Percentiles rank a stretch among this genome's conserved stretches.
Evolutionary conservation across 1,140 invertebrate species (phyloP).

Genomic region (Neodiprion lecontei): DNA sequence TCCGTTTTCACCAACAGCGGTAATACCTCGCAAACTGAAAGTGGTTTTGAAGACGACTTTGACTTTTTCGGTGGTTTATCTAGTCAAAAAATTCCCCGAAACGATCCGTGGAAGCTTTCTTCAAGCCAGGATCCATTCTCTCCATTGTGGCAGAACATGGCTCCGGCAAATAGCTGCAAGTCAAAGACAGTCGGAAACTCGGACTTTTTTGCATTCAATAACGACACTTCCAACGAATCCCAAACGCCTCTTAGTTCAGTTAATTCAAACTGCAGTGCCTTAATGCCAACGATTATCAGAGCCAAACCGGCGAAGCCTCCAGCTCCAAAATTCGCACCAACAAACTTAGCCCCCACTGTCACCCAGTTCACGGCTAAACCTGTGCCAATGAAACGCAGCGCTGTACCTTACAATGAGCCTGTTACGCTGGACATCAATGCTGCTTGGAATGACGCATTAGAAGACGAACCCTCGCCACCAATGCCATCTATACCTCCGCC

Average conservation of each 20-base stretch:
- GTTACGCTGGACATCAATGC: constrained; percentile 32
- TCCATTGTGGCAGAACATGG: constrained; percentile 38
- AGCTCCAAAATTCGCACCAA: constrained; percentile 22
- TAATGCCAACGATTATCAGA: constrained; percentile 74
- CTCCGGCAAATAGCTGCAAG: constrained; percentile 31
- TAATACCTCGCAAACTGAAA: constrained; percentile 76
- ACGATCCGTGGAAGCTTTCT: constrained; percentile 53
- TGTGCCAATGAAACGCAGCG: neutral
- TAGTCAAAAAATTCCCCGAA: constrained; percentile 35
- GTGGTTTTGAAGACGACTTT: constrained; percentile 80
- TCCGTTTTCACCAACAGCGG: constrained; percentile 65
- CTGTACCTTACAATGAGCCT: constrained; percentile 16
- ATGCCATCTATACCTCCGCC: constrained; percentile 81
- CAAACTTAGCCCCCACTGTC: constrained; percentile 31
- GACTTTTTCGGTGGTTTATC: constrained; percentile 62
- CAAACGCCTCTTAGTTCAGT: constrained; percentile 31
- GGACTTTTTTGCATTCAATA: constrained; percentile 48
- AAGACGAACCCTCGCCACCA: constrained; percentile 67
- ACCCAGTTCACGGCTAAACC: constrained; percentile 21
- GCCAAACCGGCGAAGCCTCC: constrained; percentile 48
- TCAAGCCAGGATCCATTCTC: constrained; percentile 42
- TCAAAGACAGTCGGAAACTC: constrained; percentile 39
- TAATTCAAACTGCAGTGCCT: constrained; percentile 19
- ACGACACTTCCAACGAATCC: constrained; percentile 27
- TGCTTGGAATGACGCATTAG: constrained; percentile 38